Conservation (phyloP, 2,888 invertebrate species). For the Gastracanthus pulcherrimus region DNA sequence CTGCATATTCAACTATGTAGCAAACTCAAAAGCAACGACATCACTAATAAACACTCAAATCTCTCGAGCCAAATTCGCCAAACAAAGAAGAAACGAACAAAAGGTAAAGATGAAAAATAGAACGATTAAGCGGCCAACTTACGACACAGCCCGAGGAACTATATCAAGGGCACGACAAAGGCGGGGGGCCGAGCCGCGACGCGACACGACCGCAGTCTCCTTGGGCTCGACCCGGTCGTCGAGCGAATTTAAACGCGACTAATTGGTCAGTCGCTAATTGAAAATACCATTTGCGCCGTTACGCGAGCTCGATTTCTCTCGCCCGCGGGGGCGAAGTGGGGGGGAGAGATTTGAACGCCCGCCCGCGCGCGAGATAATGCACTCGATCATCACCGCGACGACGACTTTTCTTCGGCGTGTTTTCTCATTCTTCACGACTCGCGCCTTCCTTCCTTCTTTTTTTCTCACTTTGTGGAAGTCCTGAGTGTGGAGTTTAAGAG, state of each 20-base stretch:
- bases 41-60: too few species aligned
- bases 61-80: too few species aligned
- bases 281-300: constrained; percentile 67
- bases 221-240: not conserved
- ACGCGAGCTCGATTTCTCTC: too few species aligned
- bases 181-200: not conserved
- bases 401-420: not conserved
- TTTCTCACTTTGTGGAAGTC: constrained; percentile 23
- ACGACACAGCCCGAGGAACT: not conserved
- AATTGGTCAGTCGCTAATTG: constrained; percentile 73
- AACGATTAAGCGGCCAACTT: not conserved
- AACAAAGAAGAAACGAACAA: too few species aligned
- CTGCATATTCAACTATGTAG: too few species aligned
- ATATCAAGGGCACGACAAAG: not conserved
- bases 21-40: too few species aligned
- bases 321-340: not conserved
- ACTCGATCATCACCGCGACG: not conserved
- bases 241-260: constrained; percentile 68
- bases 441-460: not conserved
- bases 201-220: not conserved
- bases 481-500: constrained; percentile 39
- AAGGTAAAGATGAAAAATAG: too few species aligned
- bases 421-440: not conserved
- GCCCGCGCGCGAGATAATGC: not conserved
- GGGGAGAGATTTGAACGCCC: constrained; percentile 26